Evolutionary conservation across 2,888 invertebrate genomes (phyloP).

Genomic region (Physocephala rufipes): DNA sequence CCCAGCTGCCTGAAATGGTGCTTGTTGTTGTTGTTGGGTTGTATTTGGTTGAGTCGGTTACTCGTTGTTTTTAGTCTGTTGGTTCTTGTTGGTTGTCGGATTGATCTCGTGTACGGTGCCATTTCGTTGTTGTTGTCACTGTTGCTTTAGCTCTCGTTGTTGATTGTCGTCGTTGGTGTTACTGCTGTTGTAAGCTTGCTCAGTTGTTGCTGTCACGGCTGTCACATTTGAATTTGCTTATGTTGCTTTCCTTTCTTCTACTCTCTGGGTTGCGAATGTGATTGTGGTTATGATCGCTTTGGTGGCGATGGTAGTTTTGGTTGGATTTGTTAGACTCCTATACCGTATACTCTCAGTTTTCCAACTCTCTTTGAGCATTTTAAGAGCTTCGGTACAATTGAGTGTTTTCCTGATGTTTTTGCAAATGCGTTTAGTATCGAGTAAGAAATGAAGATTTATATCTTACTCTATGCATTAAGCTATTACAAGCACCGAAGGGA

Average conservation of each 20-base stretch:
- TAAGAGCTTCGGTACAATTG: conserved; percentile 15
- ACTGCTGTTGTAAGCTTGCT: conserved; percentile 25
- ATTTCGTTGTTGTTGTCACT: conserved; percentile 2
- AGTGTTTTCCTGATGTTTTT: not conserved
- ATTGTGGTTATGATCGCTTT: not conserved
- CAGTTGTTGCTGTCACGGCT: conserved; percentile 30
- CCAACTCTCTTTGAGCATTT: conserved; percentile 29
- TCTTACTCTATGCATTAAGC: too few species aligned
- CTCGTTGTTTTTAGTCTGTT: too few species aligned
- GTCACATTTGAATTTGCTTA: conserved; percentile 12
- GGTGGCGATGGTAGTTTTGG: not conserved
- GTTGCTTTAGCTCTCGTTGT: conserved; percentile 4
- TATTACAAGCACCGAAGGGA: too few species aligned
- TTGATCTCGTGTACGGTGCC: not conserved
- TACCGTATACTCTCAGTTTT: not conserved
- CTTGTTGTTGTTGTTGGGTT: conserved; percentile 9
- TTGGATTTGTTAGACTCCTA: not conserved
- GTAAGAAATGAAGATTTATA: too few species aligned
- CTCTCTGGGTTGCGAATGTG: not conserved
- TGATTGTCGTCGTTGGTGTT: conserved; percentile 21
- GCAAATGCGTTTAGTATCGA: not conserved
- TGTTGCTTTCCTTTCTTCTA: not conserved
- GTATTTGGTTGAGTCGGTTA: too few species aligned
- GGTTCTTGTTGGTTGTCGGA: conserved; percentile 17
- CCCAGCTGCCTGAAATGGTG: not conserved